A percentile compares a stretch with the other conserved stretches of the same genome.
Evolutionary conservation across 1,140 invertebrate species (phyloP).

Genomic region (Gyrodactylus salaris): DNA sequence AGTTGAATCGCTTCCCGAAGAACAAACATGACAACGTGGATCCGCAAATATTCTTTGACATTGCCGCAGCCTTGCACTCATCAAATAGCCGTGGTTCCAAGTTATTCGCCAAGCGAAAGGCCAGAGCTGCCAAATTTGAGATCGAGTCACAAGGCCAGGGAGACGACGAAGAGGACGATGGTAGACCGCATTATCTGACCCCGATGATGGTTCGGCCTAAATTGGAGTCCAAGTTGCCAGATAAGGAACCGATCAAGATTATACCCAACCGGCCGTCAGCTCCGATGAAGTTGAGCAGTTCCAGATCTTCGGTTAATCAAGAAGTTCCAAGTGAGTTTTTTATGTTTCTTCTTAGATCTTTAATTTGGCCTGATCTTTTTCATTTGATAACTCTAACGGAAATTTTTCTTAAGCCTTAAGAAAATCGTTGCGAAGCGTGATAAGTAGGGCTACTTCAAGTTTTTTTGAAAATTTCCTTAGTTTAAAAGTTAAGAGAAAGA

Average conservation of each 20-base stretch:
- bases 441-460: no score
- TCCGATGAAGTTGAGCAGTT: neutral
- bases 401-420: no score
- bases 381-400: no score
- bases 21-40: neutral
- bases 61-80: constrained; percentile 3
- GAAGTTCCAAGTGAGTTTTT: neutral
- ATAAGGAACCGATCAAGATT: neutral
- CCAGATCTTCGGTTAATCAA: neutral
- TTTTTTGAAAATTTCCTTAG: no score
- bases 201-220: neutral
- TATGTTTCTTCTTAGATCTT: no score
- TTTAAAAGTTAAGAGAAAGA: no score
- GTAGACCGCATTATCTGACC: neutral
- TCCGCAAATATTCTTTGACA: constrained; percentile 4
- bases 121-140: neutral
- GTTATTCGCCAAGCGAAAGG: neutral
- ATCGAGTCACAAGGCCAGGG: neutral
- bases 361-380: no score
- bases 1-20: neutral
- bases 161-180: neutral
- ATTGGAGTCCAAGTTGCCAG: neutral
- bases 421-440: no score
- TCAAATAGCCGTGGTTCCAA: neutral
- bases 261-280: neutral